Evolutionary conservation across 2,797 vertebrate species (phyloP).

Genomic region (Notamacropus eugenii): DNA sequence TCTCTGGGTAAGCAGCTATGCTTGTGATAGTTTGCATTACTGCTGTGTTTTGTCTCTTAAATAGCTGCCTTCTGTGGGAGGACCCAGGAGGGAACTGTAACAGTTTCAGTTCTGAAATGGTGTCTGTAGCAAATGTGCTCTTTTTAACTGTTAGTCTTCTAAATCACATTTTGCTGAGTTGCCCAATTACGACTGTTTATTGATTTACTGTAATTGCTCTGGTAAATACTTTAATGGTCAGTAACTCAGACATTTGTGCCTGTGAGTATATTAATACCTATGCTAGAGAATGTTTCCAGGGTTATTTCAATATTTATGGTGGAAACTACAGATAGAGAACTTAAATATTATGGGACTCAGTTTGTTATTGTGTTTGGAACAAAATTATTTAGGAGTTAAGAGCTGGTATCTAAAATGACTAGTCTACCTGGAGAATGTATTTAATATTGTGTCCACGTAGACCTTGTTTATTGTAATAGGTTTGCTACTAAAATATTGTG

Average conservation of each 20-base stretch:
- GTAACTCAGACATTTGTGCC: background rate
- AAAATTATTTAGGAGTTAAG: background rate
- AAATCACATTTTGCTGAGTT: constrained; percentile 43
- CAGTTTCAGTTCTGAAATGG: background rate
- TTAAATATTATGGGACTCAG: constrained; percentile 16
- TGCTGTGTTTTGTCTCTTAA: constrained; percentile 57
- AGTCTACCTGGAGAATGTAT: background rate
- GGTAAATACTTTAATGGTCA: constrained; percentile 47
- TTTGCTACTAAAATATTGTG: constrained; percentile 14
- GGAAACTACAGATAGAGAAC: background rate
- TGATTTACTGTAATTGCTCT: constrained; percentile 45
- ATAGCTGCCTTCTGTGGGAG: background rate
- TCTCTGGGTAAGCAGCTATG: constrained; percentile 44
- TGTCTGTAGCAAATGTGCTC: background rate
- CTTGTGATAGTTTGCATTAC: constrained; percentile 49
- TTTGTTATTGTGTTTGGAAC: constrained; percentile 3
- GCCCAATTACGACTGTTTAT: constrained; percentile 5
- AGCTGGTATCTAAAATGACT: background rate
- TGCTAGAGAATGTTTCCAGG: background rate
- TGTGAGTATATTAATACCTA: constrained; percentile 33
- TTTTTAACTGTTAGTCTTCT: constrained; percentile 27
- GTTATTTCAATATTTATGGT: constrained; percentile 28
- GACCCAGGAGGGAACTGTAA: constrained; percentile 1
- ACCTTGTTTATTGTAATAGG: background rate
- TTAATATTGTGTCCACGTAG: constrained; percentile 3